Evolutionary conservation across 2,113 vertebrate species (phyloP).

Genomic region (Archilochus colubris): DNA sequence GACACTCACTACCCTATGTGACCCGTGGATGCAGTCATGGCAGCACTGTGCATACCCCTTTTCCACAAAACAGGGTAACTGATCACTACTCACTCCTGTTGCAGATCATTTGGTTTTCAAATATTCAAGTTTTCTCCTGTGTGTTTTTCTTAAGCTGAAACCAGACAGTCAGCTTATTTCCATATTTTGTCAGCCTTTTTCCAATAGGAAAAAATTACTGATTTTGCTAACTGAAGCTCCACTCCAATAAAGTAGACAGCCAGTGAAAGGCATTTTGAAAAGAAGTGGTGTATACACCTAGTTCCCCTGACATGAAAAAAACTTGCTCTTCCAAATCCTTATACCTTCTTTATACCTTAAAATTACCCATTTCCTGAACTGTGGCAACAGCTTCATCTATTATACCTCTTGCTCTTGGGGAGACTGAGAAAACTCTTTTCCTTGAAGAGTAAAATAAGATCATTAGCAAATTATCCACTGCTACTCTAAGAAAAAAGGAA

Average conservation of each 20-base stretch:
- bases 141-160: neutral
- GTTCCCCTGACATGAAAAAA: neutral
- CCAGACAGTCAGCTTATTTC: neutral
- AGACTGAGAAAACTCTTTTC: constrained; percentile 20
- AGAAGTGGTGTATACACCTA: neutral
- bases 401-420: neutral
- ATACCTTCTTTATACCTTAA: neutral
- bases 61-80: neutral
- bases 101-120: neutral
- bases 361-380: neutral
- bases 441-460: constrained; percentile 48
- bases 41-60: neutral
- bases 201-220: neutral
- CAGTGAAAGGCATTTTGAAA: neutral
- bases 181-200: neutral
- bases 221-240: neutral
- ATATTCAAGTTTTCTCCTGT: neutral
- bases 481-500: neutral
- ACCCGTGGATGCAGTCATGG: neutral
- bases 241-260: neutral
- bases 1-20: neutral
- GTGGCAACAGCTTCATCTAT: neutral
- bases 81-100: neutral
- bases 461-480: constrained; percentile 44
- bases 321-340: neutral